Base-by-base conservation (phyloP, 2,113 vertebrate genomes). In the Hemicordylus capensis region DNA sequence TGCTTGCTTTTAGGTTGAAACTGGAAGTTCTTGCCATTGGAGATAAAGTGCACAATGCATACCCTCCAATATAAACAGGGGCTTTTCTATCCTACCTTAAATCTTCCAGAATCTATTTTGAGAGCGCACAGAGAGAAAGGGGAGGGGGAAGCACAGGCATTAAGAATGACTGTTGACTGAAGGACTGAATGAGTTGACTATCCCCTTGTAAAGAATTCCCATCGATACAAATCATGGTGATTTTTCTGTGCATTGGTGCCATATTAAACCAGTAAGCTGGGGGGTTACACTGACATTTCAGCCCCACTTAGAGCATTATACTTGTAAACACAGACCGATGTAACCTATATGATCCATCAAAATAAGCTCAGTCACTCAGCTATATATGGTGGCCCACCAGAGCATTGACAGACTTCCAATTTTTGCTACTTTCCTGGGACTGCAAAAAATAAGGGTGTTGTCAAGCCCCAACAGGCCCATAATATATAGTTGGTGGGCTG, bases 21-120 rank as follows among this genome's bases (percentile, higher is more conserved):
- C 89, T 70, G 83, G 90, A 93, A 89, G 26, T 37, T 80, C 79
- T 86, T 85, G 88, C 2, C 76, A 61, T 85, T 69, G 67, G 86
- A 81, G 11, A 69, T 58, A 67, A 22, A 80, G 64, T 80, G 34
- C 34, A 56, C 82, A 76, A n/a, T n/a, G n/a, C n/a, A n/a, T n/a
- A n/a, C n/a, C n/a, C n/a, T n/a, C n/a, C n/a, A n/a, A n/a, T n/a
- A n/a, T n/a, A n/a, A n/a, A n/a, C n/a, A n/a, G n/a, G n/a, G n/a
- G n/a, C n/a, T n/a, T n/a, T n/a, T n/a, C n/a, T n/a, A n/a, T n/a
- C n/a, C n/a, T n/a, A n/a, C n/a, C n/a, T n/a, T n/a, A n/a, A n/a
- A n/a, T n/a, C n/a, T n/a, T n/a, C n/a, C n/a, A n/a, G n/a, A n/a
- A n/a, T n/a, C n/a, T n/a, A n/a, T n/a, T n/a, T n/a, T n/a, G n/a